phyloP scores from a whole-genome alignment of 1,140 invertebrate genomes.

The Babylonia areolata region DNA sequence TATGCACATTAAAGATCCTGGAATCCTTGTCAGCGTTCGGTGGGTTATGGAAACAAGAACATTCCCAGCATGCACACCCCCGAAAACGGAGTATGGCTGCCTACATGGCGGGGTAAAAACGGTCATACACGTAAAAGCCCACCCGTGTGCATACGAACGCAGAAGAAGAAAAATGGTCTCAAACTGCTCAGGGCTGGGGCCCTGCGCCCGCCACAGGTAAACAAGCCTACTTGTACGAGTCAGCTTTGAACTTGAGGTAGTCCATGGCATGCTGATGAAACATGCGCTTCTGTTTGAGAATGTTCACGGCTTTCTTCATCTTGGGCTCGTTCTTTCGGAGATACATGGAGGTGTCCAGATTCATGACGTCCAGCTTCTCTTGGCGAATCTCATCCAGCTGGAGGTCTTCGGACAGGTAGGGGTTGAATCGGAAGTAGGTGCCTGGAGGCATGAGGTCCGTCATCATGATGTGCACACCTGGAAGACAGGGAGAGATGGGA shows the following conservation, averaged over 20 bases:
- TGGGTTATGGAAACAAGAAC: too few relatives aligned
- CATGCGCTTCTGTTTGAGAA: conserved; percentile 36
- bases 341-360: conserved; percentile 83
- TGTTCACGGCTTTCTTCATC: conserved; percentile 78
- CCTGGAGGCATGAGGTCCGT: conserved; percentile 88
- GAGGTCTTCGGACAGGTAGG: conserved; percentile 89
- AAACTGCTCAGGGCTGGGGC: too few relatives aligned
- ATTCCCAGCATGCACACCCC: too few relatives aligned
- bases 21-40: too few relatives aligned
- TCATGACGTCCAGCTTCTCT: conserved; percentile 77
- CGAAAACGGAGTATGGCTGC: too few relatives aligned
- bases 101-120: too few relatives aligned
- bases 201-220: too few relatives aligned
- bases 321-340: conserved; percentile 85
- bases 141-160: too few relatives aligned
- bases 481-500: conserved; percentile 34
- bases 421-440: conserved; percentile 93
- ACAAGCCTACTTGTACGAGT: background rate
- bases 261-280: conserved; percentile 36
- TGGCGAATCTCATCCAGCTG: conserved; percentile 89
- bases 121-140: too few relatives aligned
- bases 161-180: too few relatives aligned
- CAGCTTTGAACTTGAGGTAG: conserved; percentile 16
- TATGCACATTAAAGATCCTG: too few relatives aligned
- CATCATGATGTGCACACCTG: conserved; percentile 83